phyloP scores from a whole-genome alignment of 2,797 vertebrate genomes.

The Halcyon leucocephala region DNA sequence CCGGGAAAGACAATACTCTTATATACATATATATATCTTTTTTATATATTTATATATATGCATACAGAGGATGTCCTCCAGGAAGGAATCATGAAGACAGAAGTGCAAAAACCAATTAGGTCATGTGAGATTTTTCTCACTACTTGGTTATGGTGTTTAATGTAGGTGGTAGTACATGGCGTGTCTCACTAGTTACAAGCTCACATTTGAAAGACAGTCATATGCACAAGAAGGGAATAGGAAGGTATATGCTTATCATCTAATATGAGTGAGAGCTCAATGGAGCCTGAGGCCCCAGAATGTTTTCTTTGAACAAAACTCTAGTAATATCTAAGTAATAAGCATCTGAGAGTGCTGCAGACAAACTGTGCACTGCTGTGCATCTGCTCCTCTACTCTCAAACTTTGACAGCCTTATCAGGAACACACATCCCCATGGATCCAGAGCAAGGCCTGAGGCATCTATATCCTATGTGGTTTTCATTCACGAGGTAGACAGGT shows the following conservation, averaged over 20 bases:
- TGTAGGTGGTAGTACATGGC: background rate
- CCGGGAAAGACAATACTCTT: background rate
- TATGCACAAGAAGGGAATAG: background rate
- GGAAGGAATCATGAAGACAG: background rate
- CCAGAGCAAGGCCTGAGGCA: background rate
- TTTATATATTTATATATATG: no score
- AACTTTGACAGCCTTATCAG: background rate
- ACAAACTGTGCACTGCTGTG: background rate
- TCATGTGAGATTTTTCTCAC: background rate
- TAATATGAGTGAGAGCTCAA: background rate
- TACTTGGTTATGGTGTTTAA: background rate
- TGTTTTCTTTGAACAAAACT: background rate
- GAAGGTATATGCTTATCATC: background rate
- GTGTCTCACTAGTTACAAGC: background rate
- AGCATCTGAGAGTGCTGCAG: background rate
- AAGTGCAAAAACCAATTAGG: background rate
- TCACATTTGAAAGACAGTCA: background rate
- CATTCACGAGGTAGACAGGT: background rate
- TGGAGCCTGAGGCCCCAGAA: background rate
- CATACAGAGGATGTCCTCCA: background rate
- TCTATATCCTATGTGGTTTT: background rate
- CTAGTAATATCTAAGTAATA: background rate
- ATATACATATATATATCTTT: background rate
- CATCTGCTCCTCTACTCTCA: background rate
- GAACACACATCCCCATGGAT: background rate